Percentiles rank a stretch among this genome's conserved stretches.
phyloP scores from a whole-genome alignment of 1,140 invertebrate species.

The Homarus americanus region DNA sequence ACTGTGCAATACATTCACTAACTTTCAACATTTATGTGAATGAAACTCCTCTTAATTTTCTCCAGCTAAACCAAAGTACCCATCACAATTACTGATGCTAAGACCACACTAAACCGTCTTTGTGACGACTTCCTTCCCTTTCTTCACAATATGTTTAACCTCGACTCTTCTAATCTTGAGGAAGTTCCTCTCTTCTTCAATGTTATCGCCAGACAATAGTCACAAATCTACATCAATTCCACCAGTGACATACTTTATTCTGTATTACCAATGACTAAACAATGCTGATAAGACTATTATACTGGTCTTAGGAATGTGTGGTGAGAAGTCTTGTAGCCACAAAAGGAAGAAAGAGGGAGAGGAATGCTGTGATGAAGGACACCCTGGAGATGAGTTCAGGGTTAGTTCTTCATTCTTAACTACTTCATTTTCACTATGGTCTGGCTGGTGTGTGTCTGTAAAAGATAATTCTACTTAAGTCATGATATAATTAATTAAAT shows the following conservation, averaged over 20 bases:
- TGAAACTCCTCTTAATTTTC: background rate
- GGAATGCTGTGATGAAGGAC: background rate
- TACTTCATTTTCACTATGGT: constrained; percentile 34
- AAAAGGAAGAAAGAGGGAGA: constrained; percentile 27
- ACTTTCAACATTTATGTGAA: constrained; percentile 35
- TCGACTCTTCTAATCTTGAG: background rate
- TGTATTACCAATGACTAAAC: constrained; percentile 20
- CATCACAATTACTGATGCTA: constrained; percentile 22
- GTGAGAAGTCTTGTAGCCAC: constrained; percentile 13
- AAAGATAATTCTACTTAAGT: too few relatives aligned
- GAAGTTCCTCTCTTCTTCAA: background rate
- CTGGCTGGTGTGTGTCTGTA: constrained; percentile 27
- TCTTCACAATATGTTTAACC: background rate
- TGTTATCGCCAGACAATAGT: too few relatives aligned
- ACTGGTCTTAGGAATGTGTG: constrained; percentile 44
- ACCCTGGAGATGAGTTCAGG: constrained; percentile 5
- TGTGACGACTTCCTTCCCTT: background rate
- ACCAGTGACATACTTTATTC: background rate
- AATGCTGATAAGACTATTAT: background rate
- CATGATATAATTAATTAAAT: too few relatives aligned
- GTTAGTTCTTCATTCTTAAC: constrained; percentile 35
- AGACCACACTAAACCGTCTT: background rate
- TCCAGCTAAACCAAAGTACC: constrained; percentile 19
- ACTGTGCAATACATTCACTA: constrained; percentile 44
- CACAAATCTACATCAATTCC: background rate